phyloP scores from a whole-genome alignment of 2,797 vertebrate species.

The Sebastes hubbsi region DNA sequence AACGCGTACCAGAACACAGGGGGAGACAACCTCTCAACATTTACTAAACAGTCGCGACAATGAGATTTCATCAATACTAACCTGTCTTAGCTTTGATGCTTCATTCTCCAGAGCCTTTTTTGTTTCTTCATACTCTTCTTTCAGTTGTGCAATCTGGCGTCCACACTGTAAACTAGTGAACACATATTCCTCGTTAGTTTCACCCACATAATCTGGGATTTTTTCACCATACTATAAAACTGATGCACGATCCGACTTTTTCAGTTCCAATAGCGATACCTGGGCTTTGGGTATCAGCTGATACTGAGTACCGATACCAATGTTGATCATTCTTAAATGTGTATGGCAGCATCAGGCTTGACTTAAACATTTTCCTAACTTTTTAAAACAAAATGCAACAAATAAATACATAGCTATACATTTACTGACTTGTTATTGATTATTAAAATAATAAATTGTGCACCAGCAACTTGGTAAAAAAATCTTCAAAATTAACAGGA shows the following conservation, averaged over 20 bases:
- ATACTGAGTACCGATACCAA: no score
- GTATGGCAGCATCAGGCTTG: no score
- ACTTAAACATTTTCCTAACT: no score
- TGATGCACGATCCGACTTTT: neutral
- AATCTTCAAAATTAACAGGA: no score
- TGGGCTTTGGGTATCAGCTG: no score
- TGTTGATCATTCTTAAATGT: no score
- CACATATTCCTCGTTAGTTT: constrained; percentile 6
- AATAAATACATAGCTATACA: no score
- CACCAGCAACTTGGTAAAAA: no score
- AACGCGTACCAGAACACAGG: neutral
- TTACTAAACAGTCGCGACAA: neutral
- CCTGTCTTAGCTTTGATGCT: constrained; percentile 75
- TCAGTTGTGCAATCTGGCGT: constrained; percentile 93
- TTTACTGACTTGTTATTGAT: no score
- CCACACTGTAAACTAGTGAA: constrained; percentile 92
- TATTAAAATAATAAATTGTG: no score
- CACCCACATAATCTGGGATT: neutral
- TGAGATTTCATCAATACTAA: constrained; percentile 29
- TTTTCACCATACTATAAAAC: neutral
- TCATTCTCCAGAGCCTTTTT: constrained; percentile 84
- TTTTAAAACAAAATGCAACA: no score
- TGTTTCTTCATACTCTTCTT: constrained; percentile 91
- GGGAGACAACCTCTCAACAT: neutral
- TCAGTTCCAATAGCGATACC: no score